Base-by-base conservation (phyloP, 2,888 invertebrate species). In the Stegana nigrithorax region DNA sequence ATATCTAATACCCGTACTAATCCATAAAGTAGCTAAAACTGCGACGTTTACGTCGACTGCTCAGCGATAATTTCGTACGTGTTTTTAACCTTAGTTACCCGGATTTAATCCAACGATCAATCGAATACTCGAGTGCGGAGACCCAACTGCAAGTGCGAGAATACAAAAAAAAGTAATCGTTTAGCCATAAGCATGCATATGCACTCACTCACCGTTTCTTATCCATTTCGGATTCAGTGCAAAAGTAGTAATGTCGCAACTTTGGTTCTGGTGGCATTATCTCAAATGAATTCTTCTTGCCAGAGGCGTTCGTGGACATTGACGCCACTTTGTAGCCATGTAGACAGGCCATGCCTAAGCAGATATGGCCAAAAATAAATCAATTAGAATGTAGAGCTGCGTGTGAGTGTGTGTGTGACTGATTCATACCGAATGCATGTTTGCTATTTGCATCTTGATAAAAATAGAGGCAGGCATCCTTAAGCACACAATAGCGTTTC, bases 381-480 rank as follows among this genome's bases (percentile, higher is more conserved):
- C 59, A 67, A 65, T 36, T 59, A n/a, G 26, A 56, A 39, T 8
- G 3, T 71, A 51, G n/a, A n/a, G 63, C 69, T 56, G 56, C 60
- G 47, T 26, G 23, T 10, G 8, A 14, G 23, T 17, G n/a, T 29
- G 14, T 53, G 26, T 23, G 0, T 29, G n/a, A 25, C 42, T 71
- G 73, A 73, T 65, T 73, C 83, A 87, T 86, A 94, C 97, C 97
- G 85, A 95, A 92, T 69, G 97, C 95, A 82, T 89, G 91, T 83
- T 93, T 93, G 75, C 96, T 92, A 82, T 92, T 93, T 3, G 91
- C 92, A 83, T 96, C 95, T 72, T 92, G 92, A 86, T 96, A 97
- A 86, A 97, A 96, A 87, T 96, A 97, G 23, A 97, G 89, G 74
- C 96, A 96, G 45, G 96, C 97, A 84, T 97, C 96, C 85, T 97